phyloP scores from a whole-genome alignment of 2,113 vertebrate species.

The Trematocara zebra region DNA sequence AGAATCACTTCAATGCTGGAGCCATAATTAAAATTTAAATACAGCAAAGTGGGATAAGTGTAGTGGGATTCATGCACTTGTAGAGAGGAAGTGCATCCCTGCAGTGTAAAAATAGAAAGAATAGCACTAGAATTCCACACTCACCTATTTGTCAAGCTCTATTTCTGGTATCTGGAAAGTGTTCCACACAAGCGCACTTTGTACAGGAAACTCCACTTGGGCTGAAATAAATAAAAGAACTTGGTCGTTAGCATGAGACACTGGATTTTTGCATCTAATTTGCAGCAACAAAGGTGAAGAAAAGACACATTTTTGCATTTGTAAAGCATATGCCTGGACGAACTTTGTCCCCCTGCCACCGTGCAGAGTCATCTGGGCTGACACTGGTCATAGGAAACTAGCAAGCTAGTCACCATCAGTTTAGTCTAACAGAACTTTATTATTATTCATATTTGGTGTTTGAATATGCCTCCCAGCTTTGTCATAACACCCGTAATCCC shows the following conservation, averaged over 20 bases:
- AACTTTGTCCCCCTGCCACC: fast-evolving
- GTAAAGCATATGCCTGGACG: neutral
- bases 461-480: constrained; percentile 16
- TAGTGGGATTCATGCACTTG: neutral
- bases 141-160: neutral
- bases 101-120: neutral
- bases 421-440: neutral
- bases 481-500: neutral
- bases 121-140: neutral
- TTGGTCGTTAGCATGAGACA: neutral
- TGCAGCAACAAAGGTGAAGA: neutral
- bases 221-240: neutral
- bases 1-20: neutral
- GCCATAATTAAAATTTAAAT: neutral
- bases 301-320: neutral
- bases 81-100: neutral
- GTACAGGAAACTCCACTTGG: neutral
- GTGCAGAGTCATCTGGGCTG: neutral
- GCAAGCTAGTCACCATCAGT: neutral
- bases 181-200: neutral
- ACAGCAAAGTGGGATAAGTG: neutral
- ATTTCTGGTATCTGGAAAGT: neutral
- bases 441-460: neutral
- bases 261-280: neutral
- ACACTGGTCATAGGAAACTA: neutral